Conservation (phyloP, 1,140 invertebrate genomes). For the Zaprionus davidi region DNA sequence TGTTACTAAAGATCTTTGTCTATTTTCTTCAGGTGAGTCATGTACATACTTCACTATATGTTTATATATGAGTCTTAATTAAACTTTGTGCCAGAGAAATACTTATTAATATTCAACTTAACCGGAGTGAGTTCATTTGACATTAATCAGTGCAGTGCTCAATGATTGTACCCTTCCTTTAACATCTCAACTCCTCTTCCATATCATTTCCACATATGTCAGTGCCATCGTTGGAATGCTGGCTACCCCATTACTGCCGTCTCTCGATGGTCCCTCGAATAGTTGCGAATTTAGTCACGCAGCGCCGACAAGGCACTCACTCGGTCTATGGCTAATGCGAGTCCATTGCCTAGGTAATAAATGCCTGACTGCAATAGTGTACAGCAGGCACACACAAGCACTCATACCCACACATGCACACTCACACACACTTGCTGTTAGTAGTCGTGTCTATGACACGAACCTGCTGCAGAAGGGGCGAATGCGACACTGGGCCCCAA, state of each 20-base stretch:
- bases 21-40: no score
- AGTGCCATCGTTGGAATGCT: not conserved
- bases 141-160: not conserved
- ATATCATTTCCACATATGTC: not conserved
- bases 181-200: not conserved
- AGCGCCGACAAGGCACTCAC: slow-evolving; percentile 15
- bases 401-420: slow-evolving; percentile 6
- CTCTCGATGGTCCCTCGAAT: slow-evolving; percentile 8
- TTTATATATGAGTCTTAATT: no score
- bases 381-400: slow-evolving; percentile 9
- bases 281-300: slow-evolving; percentile 36
- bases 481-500: slow-evolving; percentile 52
- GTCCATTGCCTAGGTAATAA: slow-evolving; percentile 74
- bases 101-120: no score
- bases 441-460: slow-evolving; percentile 63
- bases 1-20: no score
- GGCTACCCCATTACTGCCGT: not conserved
- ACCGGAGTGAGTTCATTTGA: not conserved
- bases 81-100: no score
- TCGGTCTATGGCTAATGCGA: slow-evolving; percentile 38
- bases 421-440: not conserved
- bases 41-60: no score
- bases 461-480: slow-evolving; percentile 30
- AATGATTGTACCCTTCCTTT: not conserved
- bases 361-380: slow-evolving; percentile 57